These are phyloP conservation scores for Brachypodius melanocephalos DNA, from an alignment of 2,113 vertebrate species.

Conservation along the genomic window DNA sequence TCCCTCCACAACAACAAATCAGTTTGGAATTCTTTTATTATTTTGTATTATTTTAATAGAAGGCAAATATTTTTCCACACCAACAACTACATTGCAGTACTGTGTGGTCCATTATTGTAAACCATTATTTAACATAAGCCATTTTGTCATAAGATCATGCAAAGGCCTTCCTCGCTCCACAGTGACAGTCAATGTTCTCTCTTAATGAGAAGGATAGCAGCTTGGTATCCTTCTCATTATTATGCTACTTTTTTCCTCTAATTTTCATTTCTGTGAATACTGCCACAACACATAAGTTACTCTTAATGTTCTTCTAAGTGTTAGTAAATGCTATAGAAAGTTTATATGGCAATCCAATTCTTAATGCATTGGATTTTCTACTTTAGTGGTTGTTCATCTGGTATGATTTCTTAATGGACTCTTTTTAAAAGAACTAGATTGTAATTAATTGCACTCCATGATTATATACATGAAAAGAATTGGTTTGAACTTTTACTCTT, in stretches of 20 bases:
- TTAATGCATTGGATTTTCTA: conserved; percentile 61
- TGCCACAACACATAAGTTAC: conserved; percentile 28
- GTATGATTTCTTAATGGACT: conserved; percentile 66
- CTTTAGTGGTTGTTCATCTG: conserved; percentile 7
- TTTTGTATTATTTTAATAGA: background rate
- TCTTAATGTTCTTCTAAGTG: conserved; percentile 40
- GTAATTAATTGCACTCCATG: conserved; percentile 58
- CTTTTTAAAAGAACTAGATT: conserved; percentile 54
- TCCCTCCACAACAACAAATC: background rate
- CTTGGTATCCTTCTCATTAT: background rate
- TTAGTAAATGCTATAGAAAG: conserved; percentile 64
- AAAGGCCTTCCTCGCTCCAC: background rate
- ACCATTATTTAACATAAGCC: background rate
- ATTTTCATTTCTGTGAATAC: conserved; percentile 14
- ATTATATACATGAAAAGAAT: conserved; percentile 59
- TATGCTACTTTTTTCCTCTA: background rate
- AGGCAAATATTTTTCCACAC: background rate
- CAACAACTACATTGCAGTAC: background rate
- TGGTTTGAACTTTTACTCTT: conserved; percentile 57
- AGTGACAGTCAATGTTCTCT: background rate
- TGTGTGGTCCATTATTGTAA: background rate
- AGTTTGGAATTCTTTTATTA: background rate
- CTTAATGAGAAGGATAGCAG: background rate
- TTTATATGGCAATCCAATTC: conserved; percentile 26
- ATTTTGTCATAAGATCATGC: background rate